Evolutionary conservation across 2,113 vertebrate genomes (phyloP), one percentile per base, ranked within the genome.

Genomic region (Paraplagusia blochii): DNA sequence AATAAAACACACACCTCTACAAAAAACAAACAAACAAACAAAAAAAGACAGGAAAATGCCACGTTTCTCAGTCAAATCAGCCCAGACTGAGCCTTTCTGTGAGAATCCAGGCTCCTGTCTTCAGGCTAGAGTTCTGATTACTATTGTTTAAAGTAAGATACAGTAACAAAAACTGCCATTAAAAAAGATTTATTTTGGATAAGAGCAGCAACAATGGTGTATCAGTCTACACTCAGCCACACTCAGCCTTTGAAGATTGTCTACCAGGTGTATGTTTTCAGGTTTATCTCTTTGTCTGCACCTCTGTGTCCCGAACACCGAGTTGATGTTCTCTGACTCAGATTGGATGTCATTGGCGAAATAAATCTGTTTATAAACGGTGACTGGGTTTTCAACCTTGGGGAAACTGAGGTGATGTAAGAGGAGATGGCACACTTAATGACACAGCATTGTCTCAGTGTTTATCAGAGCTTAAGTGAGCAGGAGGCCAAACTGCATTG

Each of bases 321-420:
- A 64, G 55, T 58, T 59, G 2, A 76, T 13, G 15, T 51, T 15
- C 36, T 56, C 63, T 58, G 38, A 72, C 55, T 54, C 17, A 45
- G 69, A 68, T 75, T 77, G 33, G 44, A 49, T 75, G 59, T 69
- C 40, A 7, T 50, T 12, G 44, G 11, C 46, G 13, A 53, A 62
- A 72, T 63, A 17, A 6, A 1, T 59, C n/a, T 63, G 44, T 54
- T 48, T 60, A 48, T 17, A 48, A 17, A 47, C 10, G 64, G 16
- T 29, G 69, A 50, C 65, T 77, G 53, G 51, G 65, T 51, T 85
- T 80, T 72, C 69, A 75, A 34, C 55, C 71, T 69, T 39, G 17
- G 44, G 76, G 82, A 61, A 46, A 72, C 46, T 39, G 51, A 42
- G 40, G 61, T 17, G 35, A 69, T 70, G 77, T 68, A 84, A 84